These are phyloP conservation scores for Labia minor DNA, from an alignment of 2,888 invertebrate species.

Conservation along the genomic window DNA sequence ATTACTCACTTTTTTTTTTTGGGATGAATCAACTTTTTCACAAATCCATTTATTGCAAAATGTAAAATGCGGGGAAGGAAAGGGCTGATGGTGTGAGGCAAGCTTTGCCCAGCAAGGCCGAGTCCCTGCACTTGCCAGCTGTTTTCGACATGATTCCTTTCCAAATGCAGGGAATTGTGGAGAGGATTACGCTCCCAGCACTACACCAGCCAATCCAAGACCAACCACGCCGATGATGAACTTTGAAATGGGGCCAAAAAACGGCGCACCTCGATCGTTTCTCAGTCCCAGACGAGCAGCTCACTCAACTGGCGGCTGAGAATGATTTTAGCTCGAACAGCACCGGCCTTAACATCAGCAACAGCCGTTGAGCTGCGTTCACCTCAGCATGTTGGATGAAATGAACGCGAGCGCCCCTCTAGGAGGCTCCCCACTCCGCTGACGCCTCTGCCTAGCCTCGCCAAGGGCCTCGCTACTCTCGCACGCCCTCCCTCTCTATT, in stretches of 20 bases:
- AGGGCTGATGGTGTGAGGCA: neutral
- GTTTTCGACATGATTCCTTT: neutral
- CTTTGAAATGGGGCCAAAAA: too few relatives aligned
- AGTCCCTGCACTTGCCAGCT: neutral
- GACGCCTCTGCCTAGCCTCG: constrained; percentile 8
- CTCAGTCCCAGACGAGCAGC: too few relatives aligned
- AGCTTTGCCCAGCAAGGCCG: neutral
- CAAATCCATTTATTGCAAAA: too few relatives aligned
- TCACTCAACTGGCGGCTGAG: too few relatives aligned
- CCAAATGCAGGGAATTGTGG: neutral
- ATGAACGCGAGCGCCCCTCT: neutral
- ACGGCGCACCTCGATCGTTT: neutral
- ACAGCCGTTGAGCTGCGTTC: neutral
- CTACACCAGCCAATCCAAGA: too few relatives aligned
- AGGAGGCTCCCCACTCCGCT: neutral
- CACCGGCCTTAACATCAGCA: too few relatives aligned
- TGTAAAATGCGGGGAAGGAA: neutral
- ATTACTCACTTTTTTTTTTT: too few relatives aligned
- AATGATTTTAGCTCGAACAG: too few relatives aligned
- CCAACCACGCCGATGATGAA: too few relatives aligned
- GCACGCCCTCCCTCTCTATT: neutral
- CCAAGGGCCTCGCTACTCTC: neutral
- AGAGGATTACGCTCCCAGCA: too few relatives aligned
- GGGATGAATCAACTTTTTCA: too few relatives aligned
- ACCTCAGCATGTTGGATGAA: neutral